Evolutionary conservation across 1,140 invertebrate genomes (phyloP).

Genomic region (Trichoplusia ni): DNA sequence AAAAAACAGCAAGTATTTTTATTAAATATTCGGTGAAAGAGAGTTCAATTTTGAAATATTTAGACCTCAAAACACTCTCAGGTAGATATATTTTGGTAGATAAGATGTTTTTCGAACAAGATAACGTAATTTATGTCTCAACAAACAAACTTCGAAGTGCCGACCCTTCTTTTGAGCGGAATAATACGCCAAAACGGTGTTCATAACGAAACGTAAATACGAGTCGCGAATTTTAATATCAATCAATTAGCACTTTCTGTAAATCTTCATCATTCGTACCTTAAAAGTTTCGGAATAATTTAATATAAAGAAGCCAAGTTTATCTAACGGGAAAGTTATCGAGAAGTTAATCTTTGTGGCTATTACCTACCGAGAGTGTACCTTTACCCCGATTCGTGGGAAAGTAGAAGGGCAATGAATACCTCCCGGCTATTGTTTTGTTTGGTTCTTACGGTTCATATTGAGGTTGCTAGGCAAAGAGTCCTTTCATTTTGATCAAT

Average conservation of each 20-base stretch:
- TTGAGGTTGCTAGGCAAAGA: too few species aligned
- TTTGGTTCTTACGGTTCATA: slow-evolving; percentile 10
- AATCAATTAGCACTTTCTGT: slow-evolving; percentile 62
- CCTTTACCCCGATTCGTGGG: slow-evolving; percentile 26
- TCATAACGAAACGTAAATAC: slow-evolving; percentile 11
- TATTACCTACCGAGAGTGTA: slow-evolving; percentile 49
- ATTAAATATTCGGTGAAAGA: neutral
- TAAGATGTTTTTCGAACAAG: slow-evolving; percentile 6
- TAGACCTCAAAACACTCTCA: neutral
- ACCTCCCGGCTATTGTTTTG: slow-evolving; percentile 10
- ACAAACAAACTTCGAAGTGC: neutral
- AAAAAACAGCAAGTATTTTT: too few species aligned
- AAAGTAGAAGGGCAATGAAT: slow-evolving; percentile 21
- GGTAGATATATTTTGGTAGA: neutral
- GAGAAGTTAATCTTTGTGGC: slow-evolving; percentile 62
- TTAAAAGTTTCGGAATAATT: slow-evolving; percentile 67
- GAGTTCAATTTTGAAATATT: neutral
- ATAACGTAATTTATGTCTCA: slow-evolving; percentile 20
- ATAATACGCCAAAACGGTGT: slow-evolving; percentile 10
- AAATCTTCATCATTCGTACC: slow-evolving; percentile 47
- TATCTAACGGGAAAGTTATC: slow-evolving; percentile 59
- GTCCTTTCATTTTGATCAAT: too few species aligned
- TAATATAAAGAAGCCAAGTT: slow-evolving; percentile 69
- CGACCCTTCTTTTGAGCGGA: neutral
- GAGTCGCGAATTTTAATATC: slow-evolving; percentile 40